A percentile compares a stretch with the other conserved stretches of the same genome.
phyloP scores from a whole-genome alignment of 2,797 vertebrate genomes.

The Notamacropus eugenii region DNA sequence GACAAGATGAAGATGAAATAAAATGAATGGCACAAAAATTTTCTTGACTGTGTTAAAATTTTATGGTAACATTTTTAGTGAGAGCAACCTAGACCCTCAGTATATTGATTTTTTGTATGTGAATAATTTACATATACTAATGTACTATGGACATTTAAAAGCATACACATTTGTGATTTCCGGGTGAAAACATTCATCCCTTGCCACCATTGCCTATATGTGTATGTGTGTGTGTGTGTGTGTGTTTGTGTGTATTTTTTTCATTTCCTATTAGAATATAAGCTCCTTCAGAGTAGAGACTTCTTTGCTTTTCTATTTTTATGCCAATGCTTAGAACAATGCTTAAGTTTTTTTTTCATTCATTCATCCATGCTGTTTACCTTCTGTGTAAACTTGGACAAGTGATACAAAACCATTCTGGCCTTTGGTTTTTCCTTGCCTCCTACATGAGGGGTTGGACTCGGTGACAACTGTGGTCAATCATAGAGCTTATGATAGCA shows the following conservation, averaged over 20 bases:
- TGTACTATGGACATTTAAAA: not conserved
- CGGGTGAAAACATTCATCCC: not conserved
- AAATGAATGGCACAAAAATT: not conserved
- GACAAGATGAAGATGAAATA: not conserved
- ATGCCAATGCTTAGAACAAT: too few species aligned
- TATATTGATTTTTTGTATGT: not conserved
- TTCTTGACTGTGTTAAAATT: not conserved
- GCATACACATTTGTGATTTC: not conserved
- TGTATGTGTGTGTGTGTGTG: too few species aligned
- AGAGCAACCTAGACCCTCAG: not conserved
- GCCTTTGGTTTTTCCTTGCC: too few species aligned
- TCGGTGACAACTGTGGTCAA: too few species aligned
- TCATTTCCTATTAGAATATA: not conserved
- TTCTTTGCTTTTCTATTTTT: not conserved
- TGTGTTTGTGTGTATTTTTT: too few species aligned
- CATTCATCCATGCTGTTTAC: too few species aligned
- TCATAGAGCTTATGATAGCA: too few species aligned
- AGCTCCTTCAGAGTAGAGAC: not conserved
- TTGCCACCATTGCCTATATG: not conserved
- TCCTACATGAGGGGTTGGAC: too few species aligned
- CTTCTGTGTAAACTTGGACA: too few species aligned
- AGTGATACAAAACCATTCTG: too few species aligned
- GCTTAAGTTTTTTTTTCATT: too few species aligned
- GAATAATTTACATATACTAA: not conserved
- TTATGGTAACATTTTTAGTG: not conserved